A percentile compares a stretch with the other conserved stretches of the same genome.
phyloP scores from a whole-genome alignment of 2,113 vertebrate species.

The Bos indicus region DNA sequence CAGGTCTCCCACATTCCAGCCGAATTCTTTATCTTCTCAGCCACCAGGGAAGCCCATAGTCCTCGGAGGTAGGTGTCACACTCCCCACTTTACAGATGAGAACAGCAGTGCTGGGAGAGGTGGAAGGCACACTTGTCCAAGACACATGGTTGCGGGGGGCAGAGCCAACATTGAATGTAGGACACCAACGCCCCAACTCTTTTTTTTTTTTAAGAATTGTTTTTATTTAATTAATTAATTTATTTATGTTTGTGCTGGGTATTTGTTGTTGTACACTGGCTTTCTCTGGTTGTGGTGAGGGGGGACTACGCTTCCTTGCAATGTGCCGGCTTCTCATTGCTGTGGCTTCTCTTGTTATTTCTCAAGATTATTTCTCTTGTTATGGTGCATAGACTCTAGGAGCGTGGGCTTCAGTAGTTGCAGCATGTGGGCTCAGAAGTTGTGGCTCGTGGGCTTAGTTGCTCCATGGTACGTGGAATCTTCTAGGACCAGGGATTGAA shows the following conservation, averaged over 20 bases:
- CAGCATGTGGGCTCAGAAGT: background rate
- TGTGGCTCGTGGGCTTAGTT: background rate
- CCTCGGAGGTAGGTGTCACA: background rate
- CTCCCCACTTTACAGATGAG: background rate
- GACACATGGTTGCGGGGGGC: background rate
- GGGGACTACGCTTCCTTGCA: background rate
- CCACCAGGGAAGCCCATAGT: background rate
- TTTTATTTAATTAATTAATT: background rate
- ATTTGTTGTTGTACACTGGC: background rate
- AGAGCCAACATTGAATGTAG: background rate
- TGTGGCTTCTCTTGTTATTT: background rate
- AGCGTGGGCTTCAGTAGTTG: background rate
- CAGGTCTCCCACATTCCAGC: background rate
- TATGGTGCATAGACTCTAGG: background rate
- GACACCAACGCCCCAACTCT: background rate
- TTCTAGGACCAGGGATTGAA: background rate
- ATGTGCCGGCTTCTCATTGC: background rate
- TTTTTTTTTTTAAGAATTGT: background rate
- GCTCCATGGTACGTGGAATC: background rate
- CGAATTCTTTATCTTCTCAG: background rate
- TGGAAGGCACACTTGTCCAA: background rate
- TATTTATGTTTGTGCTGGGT: background rate
- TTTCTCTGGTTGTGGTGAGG: background rate
- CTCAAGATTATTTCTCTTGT: background rate
- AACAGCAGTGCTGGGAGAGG: background rate